Evolutionary conservation across 1,140 invertebrate species (phyloP), one percentile per base, ranked within the genome.

Genomic region (Tyrophagus putrescentiae): DNA sequence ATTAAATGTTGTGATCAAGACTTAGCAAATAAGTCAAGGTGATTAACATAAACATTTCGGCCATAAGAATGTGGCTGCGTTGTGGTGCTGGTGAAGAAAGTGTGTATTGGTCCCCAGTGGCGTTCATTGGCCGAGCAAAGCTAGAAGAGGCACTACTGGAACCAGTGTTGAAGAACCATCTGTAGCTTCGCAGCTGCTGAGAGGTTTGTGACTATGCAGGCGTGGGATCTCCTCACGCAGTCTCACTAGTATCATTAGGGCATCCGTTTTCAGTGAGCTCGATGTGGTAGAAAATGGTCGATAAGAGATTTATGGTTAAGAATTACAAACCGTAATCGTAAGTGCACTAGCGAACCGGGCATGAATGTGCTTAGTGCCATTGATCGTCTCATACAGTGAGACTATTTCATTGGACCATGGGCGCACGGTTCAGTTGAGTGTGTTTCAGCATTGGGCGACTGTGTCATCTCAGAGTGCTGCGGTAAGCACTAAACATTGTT

Each of bases 181-280:
- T 91, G 71, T 92, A 91, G 65, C 84, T 82, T 23, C 86, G 78
- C 9, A 94, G 77, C 68, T 93, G 88, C 66, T 87, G 84, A 9
- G 87, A 85, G 25, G 88, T 83, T 61, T 87, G 84, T 18, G 84
- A 87, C 70, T 92, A 65, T 89, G 84, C 11, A 92, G 73, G 34
- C 87, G 79, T 7, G 81, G 78, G 72, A 93, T 94, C 68, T 92
- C 86, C 44, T 86, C 82, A 33, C 83, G 76, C 45, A 94, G 72
- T 44, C 84, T 77, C 57, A 82, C 78, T 2, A 88, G 83, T 64
- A 77, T 33, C 23, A 63, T 62, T 41, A 72, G 67, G 32, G 69
- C 58, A 1, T 64, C 64, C 21, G 66, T 64, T 63, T 71, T 70
- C 34, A 70, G 67, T 34, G 36, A 44, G 44, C 44, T 45, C 33